These are phyloP conservation scores for Onychomys leucogaster DNA, from an alignment of 2,797 vertebrate genomes.

Conservation along the genomic window DNA sequence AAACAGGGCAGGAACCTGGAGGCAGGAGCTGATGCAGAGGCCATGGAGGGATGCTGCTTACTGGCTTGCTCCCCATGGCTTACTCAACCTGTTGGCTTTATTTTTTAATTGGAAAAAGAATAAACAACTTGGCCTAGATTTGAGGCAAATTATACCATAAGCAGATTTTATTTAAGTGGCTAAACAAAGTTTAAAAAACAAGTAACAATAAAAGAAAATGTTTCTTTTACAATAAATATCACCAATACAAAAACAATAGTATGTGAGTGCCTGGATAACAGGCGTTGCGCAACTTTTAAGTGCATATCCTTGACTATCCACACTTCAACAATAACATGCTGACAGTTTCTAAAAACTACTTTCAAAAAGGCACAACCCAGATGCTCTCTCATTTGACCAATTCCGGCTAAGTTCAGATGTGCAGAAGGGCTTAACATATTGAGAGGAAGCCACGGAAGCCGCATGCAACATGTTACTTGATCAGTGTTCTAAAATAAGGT, in stretches of 20 bases:
- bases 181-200: constrained; percentile 99
- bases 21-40: background rate
- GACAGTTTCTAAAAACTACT: constrained; percentile 93
- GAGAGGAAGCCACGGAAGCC: constrained; percentile 96
- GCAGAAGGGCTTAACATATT: constrained; percentile 94
- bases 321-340: constrained; percentile 95
- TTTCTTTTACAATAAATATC: constrained; percentile 98
- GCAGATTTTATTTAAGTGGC: constrained; percentile 93
- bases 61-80: background rate
- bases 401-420: constrained; percentile 90
- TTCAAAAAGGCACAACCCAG: constrained; percentile 91
- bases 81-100: background rate
- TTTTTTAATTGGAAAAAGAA: constrained; percentile 97
- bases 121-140: constrained; percentile 99
- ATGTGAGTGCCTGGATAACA: constrained; percentile 99
- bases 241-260: constrained; percentile 99
- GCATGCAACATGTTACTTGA: constrained; percentile 97
- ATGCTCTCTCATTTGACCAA: constrained; percentile 93
- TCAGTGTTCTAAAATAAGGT: constrained; percentile 94
- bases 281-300: constrained; percentile 99
- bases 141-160: constrained; percentile 98
- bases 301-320: constrained; percentile 95
- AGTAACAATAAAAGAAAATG: constrained; percentile 96
- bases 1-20: background rate
- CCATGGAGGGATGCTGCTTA: background rate